Conservation (phyloP, 2,888 invertebrate genomes). For the Hyles lineata region DNA sequence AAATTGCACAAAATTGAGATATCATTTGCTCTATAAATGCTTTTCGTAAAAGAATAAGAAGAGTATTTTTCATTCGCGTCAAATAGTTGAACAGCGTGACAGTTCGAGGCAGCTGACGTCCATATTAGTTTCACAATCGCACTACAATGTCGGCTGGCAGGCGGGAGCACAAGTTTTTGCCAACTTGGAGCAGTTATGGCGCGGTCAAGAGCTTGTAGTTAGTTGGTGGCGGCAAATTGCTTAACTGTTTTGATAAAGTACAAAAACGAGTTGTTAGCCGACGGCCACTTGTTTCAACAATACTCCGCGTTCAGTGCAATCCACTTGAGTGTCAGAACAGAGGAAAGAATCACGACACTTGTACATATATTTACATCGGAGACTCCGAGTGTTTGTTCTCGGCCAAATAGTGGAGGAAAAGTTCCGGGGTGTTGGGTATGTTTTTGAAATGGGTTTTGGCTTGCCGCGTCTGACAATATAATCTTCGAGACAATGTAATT, state of each 20-base stretch:
- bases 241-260: slow-evolving; percentile 43
- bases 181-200: slow-evolving; percentile 4
- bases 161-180: neutral
- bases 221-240: slow-evolving; percentile 36
- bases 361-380: slow-evolving; percentile 3
- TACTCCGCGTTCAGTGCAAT: slow-evolving; percentile 55
- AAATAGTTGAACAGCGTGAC: neutral
- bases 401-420: neutral
- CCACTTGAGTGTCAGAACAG: slow-evolving; percentile 55
- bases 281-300: slow-evolving; percentile 50
- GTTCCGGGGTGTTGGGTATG: neutral
- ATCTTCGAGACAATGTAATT: too few species aligned
- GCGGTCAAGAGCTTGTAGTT: slow-evolving; percentile 20
- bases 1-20: too few species aligned
- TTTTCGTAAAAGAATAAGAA: neutral
- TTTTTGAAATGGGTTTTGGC: neutral
- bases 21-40: neutral
- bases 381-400: neutral
- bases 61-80: neutral
- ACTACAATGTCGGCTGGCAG: neutral
- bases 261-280: slow-evolving; percentile 49
- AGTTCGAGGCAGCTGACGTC: slow-evolving; percentile 8
- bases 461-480: neutral
- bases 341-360: slow-evolving; percentile 10
- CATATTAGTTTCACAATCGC: slow-evolving; percentile 17